A percentile compares a stretch with the other conserved stretches of the same genome.
phyloP scores from a whole-genome alignment of 2,797 vertebrate genomes.

The Gallinago stenura region DNA sequence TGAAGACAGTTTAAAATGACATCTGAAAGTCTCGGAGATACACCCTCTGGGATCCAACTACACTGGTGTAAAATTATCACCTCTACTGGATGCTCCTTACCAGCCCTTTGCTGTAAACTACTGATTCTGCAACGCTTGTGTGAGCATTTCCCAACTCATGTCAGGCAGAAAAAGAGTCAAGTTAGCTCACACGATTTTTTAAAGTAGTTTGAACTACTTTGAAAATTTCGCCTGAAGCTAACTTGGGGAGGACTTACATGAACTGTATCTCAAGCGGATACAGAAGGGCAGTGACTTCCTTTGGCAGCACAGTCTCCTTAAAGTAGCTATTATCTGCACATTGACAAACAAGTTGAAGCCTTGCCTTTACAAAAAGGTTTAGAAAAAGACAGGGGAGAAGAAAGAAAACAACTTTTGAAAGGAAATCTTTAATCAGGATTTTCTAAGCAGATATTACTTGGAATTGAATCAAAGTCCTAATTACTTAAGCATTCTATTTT shows the following conservation, averaged over 20 bases:
- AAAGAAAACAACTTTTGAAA: background rate
- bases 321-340: background rate
- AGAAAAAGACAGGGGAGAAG: background rate
- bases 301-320: background rate
- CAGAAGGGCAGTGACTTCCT: slow-evolving; percentile 1
- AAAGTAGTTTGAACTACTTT: slow-evolving; percentile 4
- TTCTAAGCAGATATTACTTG: background rate
- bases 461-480: background rate
- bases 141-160: background rate
- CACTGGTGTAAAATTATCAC: background rate
- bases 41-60: background rate
- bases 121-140: background rate
- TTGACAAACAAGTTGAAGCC: background rate
- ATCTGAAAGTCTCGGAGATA: background rate
- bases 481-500: background rate
- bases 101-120: background rate
- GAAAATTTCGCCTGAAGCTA: slow-evolving; percentile 1
- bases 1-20: background rate
- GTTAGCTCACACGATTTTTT: background rate
- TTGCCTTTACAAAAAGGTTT: background rate
- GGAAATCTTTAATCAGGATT: background rate
- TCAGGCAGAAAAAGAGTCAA: background rate
- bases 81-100: background rate
- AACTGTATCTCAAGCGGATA: background rate
- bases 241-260: background rate